These are phyloP conservation scores for Ciconia nigra DNA, from an alignment of 2,797 vertebrate species.

Conservation along the genomic window DNA sequence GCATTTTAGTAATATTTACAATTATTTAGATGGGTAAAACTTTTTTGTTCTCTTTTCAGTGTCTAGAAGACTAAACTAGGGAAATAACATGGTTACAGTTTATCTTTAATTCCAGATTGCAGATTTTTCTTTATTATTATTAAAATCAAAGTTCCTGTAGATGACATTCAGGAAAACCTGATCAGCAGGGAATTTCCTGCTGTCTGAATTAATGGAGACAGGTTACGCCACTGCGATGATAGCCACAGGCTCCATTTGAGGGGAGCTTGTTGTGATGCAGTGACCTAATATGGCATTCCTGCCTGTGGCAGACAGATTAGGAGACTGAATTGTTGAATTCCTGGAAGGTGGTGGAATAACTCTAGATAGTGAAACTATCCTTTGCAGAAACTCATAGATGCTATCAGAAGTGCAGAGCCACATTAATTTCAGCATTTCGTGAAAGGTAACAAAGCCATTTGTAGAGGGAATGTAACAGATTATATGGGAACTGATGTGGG, in stretches of 20 bases:
- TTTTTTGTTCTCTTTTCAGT: background rate
- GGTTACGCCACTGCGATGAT: slow-evolving; percentile 20
- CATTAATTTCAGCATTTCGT: background rate
- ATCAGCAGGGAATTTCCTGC: slow-evolving; percentile 70
- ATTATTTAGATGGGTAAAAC: background rate
- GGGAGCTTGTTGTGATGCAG: background rate
- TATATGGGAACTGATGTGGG: background rate
- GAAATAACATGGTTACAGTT: background rate
- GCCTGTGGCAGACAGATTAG: slow-evolving; percentile 60
- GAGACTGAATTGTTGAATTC: slow-evolving; percentile 23
- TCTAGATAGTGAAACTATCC: slow-evolving; percentile 9
- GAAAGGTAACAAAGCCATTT: background rate
- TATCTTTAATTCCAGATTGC: slow-evolving; percentile 41
- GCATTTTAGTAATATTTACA: background rate
- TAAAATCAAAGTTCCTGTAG: slow-evolving; percentile 45
- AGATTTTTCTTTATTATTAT: slow-evolving; percentile 35
- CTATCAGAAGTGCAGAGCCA: background rate
- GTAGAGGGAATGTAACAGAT: background rate
- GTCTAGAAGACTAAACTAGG: background rate
- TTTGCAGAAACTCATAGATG: slow-evolving; percentile 1
- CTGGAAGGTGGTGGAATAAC: slow-evolving; percentile 46
- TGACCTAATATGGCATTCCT: slow-evolving; percentile 38
- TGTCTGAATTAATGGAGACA: slow-evolving; percentile 59
- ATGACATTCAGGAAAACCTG: slow-evolving; percentile 66
- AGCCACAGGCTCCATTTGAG: slow-evolving; percentile 40